Conservation (phyloP, 2,888 invertebrate genomes). For the Gortyna flavago region DNA sequence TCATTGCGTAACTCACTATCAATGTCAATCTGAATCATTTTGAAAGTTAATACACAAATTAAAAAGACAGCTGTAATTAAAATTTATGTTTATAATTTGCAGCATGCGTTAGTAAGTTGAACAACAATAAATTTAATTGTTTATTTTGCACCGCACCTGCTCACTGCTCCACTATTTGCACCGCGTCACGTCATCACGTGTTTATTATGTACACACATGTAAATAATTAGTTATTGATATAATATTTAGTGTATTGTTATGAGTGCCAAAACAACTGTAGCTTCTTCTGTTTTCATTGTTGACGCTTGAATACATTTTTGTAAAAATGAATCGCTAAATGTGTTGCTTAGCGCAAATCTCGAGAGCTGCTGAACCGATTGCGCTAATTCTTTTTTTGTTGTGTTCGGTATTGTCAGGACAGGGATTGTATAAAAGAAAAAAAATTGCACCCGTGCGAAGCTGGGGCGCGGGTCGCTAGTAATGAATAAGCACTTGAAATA, state of each 20-base stretch:
- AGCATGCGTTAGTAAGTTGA: constrained; percentile 60
- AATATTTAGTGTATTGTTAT: constrained; percentile 26
- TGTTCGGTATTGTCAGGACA: too few species aligned
- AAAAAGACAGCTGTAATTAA: constrained; percentile 21
- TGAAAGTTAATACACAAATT: too few species aligned
- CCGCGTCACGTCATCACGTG: constrained; percentile 20
- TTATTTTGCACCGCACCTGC: constrained; percentile 53
- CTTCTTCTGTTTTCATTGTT: constrained; percentile 5
- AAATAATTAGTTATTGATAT: constrained; percentile 30
- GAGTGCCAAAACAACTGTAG: constrained; percentile 3
- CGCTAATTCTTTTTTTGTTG: too few species aligned
- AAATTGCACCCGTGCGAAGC: too few species aligned
- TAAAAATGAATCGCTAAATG: too few species aligned
- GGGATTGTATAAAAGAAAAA: too few species aligned
- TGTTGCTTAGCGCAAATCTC: too few species aligned
- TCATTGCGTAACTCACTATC: too few species aligned
- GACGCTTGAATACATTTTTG: not conserved
- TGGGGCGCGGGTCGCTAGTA: too few species aligned
- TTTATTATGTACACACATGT: constrained; percentile 19
- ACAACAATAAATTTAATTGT: constrained; percentile 33
- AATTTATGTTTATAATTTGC: constrained; percentile 48
- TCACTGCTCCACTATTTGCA: constrained; percentile 35
- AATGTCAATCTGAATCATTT: too few species aligned
- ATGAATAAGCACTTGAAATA: too few species aligned
- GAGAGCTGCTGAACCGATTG: too few species aligned